A percentile compares a stretch with the other conserved stretches of the same genome.
Evolutionary conservation across 2,888 invertebrate genomes (phyloP).

Genomic region (Dicranocentrus wangi): DNA sequence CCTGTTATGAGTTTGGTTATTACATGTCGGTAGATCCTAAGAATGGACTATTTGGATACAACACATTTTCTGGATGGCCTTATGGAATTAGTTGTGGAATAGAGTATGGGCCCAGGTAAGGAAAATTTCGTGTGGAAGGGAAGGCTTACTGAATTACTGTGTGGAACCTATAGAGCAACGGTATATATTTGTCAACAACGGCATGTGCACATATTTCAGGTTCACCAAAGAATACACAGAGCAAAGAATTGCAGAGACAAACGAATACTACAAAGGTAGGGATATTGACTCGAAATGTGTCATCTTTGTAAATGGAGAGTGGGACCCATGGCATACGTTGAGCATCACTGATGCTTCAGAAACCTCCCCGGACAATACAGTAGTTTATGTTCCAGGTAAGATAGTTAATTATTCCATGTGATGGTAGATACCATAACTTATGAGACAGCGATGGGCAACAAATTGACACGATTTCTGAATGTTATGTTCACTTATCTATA

Average conservation of each 20-base stretch:
- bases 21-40: constrained; percentile 76
- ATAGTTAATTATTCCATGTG: too few species aligned
- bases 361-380: constrained; percentile 73
- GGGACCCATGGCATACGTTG: constrained; percentile 77
- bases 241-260: constrained; percentile 34
- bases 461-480: too few species aligned
- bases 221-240: constrained; percentile 56
- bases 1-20: constrained; percentile 77
- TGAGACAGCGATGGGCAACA: too few species aligned
- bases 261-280: constrained; percentile 74
- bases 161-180: too few species aligned
- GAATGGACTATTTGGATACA: constrained; percentile 75
- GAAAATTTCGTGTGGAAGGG: not conserved
- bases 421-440: too few species aligned
- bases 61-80: constrained; percentile 74
- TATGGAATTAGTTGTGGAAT: constrained; percentile 75
- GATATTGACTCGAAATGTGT: constrained; percentile 74
- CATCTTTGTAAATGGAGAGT: constrained; percentile 76
- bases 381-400: constrained; percentile 71
- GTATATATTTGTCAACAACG: too few species aligned
- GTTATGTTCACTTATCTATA: too few species aligned
- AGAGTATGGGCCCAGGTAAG: constrained; percentile 74
- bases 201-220: too few species aligned
- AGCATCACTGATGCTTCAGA: constrained; percentile 74
- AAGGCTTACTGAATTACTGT: not conserved